These are phyloP conservation scores for Polyergus mexicanus DNA, from an alignment of 1,140 invertebrate species.

Conservation along the genomic window DNA sequence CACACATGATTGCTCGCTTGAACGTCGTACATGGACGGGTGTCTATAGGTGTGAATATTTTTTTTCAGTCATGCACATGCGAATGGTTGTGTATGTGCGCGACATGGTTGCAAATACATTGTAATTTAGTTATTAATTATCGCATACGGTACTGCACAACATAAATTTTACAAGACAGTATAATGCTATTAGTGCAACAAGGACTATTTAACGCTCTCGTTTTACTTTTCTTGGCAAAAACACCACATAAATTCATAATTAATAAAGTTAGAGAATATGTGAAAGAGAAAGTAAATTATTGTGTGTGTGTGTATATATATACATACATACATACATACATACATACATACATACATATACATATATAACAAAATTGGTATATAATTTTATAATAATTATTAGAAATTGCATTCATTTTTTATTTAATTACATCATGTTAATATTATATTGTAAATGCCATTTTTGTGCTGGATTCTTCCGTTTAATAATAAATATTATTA, in stretches of 20 bases:
- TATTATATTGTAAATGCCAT: not conserved
- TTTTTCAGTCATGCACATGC: not conserved
- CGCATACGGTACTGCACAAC: not conserved
- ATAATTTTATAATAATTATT: not conserved
- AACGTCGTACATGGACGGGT: not conserved
- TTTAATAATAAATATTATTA: slow-evolving; percentile 13
- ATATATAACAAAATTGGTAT: not conserved
- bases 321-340: too few relatives aligned
- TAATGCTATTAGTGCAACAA: not conserved
- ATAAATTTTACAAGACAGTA: slow-evolving; percentile 50
- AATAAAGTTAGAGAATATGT: not conserved
- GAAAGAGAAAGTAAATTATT: not conserved
- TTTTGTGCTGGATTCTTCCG: not conserved
- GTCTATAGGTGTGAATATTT: slow-evolving; percentile 13
- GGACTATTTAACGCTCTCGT: not conserved
- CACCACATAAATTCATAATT: slow-evolving; percentile 6
- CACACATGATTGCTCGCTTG: not conserved
- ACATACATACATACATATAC: too few relatives aligned
- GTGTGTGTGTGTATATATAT: not conserved
- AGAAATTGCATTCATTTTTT: not conserved
- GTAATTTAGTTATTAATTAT: slow-evolving; percentile 54
- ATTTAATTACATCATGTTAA: not conserved
- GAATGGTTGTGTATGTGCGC: not conserved
- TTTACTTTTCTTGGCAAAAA: slow-evolving; percentile 15
- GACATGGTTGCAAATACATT: slow-evolving; percentile 13